These are phyloP conservation scores for Xanthostigma xanthostigma DNA, from an alignment of 2,888 invertebrate genomes.

Conservation along the genomic window DNA sequence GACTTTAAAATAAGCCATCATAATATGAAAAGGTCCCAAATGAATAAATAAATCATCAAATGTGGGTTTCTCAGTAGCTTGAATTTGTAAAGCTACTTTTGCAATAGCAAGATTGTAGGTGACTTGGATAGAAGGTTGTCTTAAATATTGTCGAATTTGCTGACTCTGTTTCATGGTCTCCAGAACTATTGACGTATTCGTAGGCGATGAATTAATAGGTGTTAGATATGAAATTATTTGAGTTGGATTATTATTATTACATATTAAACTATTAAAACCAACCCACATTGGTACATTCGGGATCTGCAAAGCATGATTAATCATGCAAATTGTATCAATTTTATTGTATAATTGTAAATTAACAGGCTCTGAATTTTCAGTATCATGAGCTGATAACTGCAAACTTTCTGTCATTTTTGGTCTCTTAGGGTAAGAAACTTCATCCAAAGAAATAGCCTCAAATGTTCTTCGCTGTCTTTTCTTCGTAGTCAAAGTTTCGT, in stretches of 20 bases:
- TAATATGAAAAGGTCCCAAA: constrained; percentile 13
- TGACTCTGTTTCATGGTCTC: constrained; percentile 16
- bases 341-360: not conserved
- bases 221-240: constrained; percentile 16
- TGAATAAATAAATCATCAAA: constrained; percentile 5
- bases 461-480: constrained; percentile 12
- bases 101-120: not conserved
- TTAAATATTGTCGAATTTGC: constrained; percentile 10
- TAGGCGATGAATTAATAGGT: constrained; percentile 10
- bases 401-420: constrained; percentile 4
- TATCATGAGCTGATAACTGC: not conserved
- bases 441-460: constrained; percentile 5
- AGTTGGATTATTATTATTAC: constrained; percentile 1
- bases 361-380: constrained; percentile 1
- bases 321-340: constrained; percentile 8
- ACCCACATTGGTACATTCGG: constrained; percentile 9
- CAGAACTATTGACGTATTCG: constrained; percentile 13
- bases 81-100: constrained; percentile 12
- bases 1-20: constrained; percentile 18
- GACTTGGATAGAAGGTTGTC: constrained; percentile 12
- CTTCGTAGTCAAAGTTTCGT: not conserved
- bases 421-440: constrained; percentile 1
- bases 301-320: constrained; percentile 5
- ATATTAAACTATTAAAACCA: constrained; percentile 5
- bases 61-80: constrained; percentile 12